Base-by-base conservation (phyloP, 1,140 invertebrate genomes). In the Bicyclus anynana region DNA sequence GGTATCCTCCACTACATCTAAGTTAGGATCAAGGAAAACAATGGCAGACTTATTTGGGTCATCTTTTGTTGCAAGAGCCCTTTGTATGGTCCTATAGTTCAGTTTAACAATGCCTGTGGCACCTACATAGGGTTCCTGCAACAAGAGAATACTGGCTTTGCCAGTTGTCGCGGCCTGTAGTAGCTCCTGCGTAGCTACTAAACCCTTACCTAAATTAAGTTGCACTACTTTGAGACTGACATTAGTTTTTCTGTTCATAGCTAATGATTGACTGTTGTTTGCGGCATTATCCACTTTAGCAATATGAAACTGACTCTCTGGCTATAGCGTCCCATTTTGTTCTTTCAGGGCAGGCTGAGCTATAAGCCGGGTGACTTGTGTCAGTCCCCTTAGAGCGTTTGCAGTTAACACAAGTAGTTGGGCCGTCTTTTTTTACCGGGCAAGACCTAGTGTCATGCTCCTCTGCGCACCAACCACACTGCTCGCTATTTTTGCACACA, bases 11-110 rank as follows among this genome's bases (percentile, higher is more conserved):
- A 23, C 23, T 2, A 23, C 3, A 4, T 4, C 7, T 4, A n/a
- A n/a, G n/a, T 23, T 7, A 4, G 3, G 2, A 27, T 60, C 26
- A 9, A 53, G 27, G 12, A 60, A 37, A 1, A 26, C 23, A 2
- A 60, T 46, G 3, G 51, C 51, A 2, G 59, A 46, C 35, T 61
- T 61, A 35, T 2, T 26, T 27, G 2, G 20, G n/a, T 14, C 21
- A 3, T 10, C 5, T 0, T 1, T 5, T 0, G 23, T 21, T 18
- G n/a, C n/a, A n/a, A n/a, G n/a, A n/a, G 12, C 18, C 33, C 56
- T 47, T 16, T 38, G 35, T 2, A 38, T 7, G 4, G 16, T 16
- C 16, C 35, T 13, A 9, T 14, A 7, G 1, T 7, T 13, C 1
- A 1, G 3, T 2, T 2, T 5, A 2, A 38, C 13, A 2, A 14